Evolutionary conservation across 1,140 invertebrate species (phyloP).

Genomic region (Apis mellifera): DNA sequence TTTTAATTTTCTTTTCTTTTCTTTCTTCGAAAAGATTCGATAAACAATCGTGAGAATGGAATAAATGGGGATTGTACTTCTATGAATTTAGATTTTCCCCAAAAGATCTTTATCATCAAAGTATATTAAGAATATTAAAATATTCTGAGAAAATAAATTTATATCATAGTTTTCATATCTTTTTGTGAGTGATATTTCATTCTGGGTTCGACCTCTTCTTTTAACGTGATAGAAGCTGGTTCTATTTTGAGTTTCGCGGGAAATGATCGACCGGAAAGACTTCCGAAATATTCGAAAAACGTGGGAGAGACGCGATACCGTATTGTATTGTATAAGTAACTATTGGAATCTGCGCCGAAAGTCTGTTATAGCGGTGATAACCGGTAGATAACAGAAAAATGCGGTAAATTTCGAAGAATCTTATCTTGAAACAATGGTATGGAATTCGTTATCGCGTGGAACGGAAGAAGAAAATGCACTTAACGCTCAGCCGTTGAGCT

Average conservation of each 20-base stretch:
- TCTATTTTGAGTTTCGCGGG: no score
- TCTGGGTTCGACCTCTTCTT: no score
- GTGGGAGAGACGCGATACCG: conserved; percentile 16
- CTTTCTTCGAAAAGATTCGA: no score
- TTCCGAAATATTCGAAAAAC: conserved; percentile 13
- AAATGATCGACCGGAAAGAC: conserved; percentile 15
- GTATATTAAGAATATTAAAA: no score
- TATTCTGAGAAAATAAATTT: no score
- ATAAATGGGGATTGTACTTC: no score
- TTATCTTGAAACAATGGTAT: conserved; percentile 35
- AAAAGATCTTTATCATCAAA: no score
- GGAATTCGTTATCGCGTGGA: conserved; percentile 25
- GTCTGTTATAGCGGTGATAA: conserved; percentile 29
- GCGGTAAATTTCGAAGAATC: conserved; percentile 1
- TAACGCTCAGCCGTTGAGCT: background rate
- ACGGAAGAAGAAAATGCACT: background rate
- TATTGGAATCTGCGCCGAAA: conserved; percentile 5
- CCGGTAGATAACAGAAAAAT: conserved; percentile 44
- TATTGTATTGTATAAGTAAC: conserved; percentile 17
- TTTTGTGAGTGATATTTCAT: no score
- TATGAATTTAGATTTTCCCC: no score
- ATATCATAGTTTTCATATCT: no score
- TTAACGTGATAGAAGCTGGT: background rate
- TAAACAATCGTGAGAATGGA: no score
- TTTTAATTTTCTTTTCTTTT: no score